Conservation (phyloP, 53 echinoderm and acorn worm genomes). For the Arbacia lixula region DNA sequence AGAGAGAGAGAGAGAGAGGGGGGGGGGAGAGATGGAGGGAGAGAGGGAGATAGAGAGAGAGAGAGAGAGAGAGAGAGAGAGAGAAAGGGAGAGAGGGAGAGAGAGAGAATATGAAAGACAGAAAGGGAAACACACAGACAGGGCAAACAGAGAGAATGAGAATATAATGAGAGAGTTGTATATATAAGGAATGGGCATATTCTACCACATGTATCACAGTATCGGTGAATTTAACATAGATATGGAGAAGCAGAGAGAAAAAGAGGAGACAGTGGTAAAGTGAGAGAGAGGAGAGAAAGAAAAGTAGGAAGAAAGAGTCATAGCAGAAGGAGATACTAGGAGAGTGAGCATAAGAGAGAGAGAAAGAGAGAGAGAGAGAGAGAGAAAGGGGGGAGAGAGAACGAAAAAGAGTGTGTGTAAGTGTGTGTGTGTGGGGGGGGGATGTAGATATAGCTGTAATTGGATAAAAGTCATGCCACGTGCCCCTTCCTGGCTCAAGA, state of each 20-base stretch:
- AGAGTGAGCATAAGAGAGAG: not conserved
- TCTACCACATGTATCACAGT: too few relatives aligned
- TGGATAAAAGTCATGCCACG: slow-evolving; percentile 40
- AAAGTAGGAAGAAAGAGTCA: not conserved
- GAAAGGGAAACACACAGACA: not conserved
- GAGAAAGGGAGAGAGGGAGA: not conserved
- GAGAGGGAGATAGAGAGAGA: not conserved
- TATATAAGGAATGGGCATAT: too few relatives aligned
- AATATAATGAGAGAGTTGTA: not conserved
- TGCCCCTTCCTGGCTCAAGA: slow-evolving; percentile 28
- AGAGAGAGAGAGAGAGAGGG: not conserved
- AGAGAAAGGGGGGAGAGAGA: not conserved
- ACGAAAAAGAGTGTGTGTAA: not conserved
- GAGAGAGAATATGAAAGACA: not conserved
- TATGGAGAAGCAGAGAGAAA: not conserved
- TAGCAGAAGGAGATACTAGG: not conserved
- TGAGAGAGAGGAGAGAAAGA: not conserved
- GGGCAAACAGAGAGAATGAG: not conserved
- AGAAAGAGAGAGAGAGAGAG: not conserved
- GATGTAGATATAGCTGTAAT: slow-evolving; percentile 32
- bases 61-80: not conserved
- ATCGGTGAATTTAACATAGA: too few relatives aligned
- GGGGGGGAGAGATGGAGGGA: not conserved
- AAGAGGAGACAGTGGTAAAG: too few relatives aligned
- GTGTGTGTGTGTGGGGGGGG: not conserved